Evolutionary conservation across 2,797 vertebrate genomes (phyloP), one percentile per base, ranked within the genome.

Genomic region (Clarias platycephalus): DNA sequence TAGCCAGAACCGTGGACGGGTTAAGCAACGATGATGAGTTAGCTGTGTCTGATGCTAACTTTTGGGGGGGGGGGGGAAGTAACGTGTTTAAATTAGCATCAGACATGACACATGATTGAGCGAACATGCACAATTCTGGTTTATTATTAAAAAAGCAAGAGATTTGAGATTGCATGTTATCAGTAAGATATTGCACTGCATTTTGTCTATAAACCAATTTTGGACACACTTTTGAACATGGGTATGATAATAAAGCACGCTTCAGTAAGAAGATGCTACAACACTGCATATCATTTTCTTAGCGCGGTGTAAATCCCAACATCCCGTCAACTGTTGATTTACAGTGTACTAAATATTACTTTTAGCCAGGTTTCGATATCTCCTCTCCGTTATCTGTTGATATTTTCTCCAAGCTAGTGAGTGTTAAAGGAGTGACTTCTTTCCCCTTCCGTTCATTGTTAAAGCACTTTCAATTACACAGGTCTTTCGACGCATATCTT

Each of bases 401-500:
- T 62, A 62, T 40, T 78, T 78, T 62, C 31, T 78, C 62, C 60
- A 49, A 49, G 24, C 24, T 63, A 44, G 24, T 5, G 34, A 75
- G 60, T 57, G 28, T 79, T 44, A 55, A 84, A 40, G 34, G 37
- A 55, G n/a, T 60, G 62, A 55, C 40, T 53, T 66, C 31, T 62
- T 49, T 13, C 2, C 44, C 62, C 28, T 44, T 74, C 72, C 57
- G 13, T 72, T 72, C 15, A 71, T 70, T 24, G 75, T 75, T 20
- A 53, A n/a, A 49, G 71, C 84, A 75, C 44, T 86, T 87, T 86
- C 44, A 75, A 87, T 86, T 83, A 24, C 77, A 53, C 77, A 82
- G 77, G n/a, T 74, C 63, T 82, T 87, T 71, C 40, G 55, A 26
- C 58, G 68, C 81, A 79, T 83, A 85, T 75, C 85, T 81, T 80